Evolutionary conservation across 2,888 invertebrate species (phyloP), one percentile per base, ranked within the genome.

Genomic region (Schrankia costaestrigalis): DNA sequence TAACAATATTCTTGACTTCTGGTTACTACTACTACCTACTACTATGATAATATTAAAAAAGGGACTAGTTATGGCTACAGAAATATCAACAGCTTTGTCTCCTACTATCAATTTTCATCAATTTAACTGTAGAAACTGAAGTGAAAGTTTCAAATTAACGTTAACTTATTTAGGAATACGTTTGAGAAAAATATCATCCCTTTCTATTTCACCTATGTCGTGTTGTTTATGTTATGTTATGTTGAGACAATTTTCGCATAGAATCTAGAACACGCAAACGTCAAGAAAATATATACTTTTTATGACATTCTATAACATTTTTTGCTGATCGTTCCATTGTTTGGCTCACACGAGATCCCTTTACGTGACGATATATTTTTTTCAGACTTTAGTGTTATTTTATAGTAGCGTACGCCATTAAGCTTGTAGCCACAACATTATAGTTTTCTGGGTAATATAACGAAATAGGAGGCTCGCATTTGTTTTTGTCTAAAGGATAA

Each of bases 141-240:
- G n/a, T n/a, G n/a, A n/a, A n/a, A n/a, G n/a, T n/a, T n/a, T n/a
- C n/a, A n/a, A n/a, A n/a, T n/a, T n/a, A n/a, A n/a, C n/a, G n/a
- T n/a, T n/a, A n/a, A n/a, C n/a, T n/a, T n/a, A n/a, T n/a, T n/a
- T n/a, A n/a, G n/a, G n/a, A n/a, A n/a, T n/a, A n/a, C n/a, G n/a
- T n/a, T n/a, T n/a, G n/a, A n/a, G n/a, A n/a, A n/a, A n/a, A n/a
- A n/a, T n/a, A n/a, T 37, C 31, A 50, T 40, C 17, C 31, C 36
- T 45, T 44, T 40, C 28, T 35, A 33, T 38, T 36, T 44, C 38
- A 47, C 32, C 34, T 47, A 22, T 21, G 15, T 38, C 41, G 40
- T 24, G 25, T 25, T 13, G 14, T 9, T 34, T 34, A n/a, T n/a
- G n/a, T 21, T 29, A 11, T 18, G 11, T 37, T 36, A 43, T 21